Percentiles rank a stretch among this genome's conserved stretches.
Evolutionary conservation across 2,797 vertebrate genomes (phyloP).

Genomic region (Spea hammondii): DNA sequence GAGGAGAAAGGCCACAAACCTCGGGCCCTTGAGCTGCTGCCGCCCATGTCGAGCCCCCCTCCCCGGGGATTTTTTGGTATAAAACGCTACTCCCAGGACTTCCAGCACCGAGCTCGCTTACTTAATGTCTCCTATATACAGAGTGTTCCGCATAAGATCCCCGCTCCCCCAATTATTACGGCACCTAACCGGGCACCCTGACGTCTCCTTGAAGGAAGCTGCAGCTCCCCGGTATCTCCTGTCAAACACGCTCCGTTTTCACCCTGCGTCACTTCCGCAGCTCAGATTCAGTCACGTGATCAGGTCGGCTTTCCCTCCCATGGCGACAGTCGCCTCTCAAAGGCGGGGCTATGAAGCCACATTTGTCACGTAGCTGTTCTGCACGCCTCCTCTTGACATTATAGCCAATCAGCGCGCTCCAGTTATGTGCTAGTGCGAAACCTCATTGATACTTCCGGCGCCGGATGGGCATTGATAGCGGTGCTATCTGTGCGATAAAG

Average conservation of each 20-base stretch:
- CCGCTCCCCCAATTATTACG: too few species aligned
- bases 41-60: conserved; percentile 75
- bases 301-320: neutral
- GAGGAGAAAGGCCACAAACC: conserved; percentile 87
- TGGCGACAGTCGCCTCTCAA: neutral
- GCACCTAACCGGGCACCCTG: neutral
- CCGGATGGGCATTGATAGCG: neutral
- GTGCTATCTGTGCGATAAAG: too few species aligned
- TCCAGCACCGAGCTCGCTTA: neutral
- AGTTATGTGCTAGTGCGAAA: neutral
- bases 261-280: conserved; percentile 30
- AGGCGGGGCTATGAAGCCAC: neutral
- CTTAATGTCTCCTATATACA: too few species aligned
- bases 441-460: too few species aligned
- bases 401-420: neutral
- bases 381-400: neutral
- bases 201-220: conserved; percentile 8
- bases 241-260: conserved; percentile 20
- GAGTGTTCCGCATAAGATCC: too few species aligned
- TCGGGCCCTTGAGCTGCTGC: conserved; percentile 88
- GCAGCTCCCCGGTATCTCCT: conserved; percentile 26
- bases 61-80: conserved; percentile 3
- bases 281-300: neutral
- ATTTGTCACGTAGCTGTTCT: neutral
- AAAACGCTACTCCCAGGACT: neutral